Evolutionary conservation across 2,797 vertebrate genomes (phyloP).

Genomic region (Macropodus opercularis): DNA sequence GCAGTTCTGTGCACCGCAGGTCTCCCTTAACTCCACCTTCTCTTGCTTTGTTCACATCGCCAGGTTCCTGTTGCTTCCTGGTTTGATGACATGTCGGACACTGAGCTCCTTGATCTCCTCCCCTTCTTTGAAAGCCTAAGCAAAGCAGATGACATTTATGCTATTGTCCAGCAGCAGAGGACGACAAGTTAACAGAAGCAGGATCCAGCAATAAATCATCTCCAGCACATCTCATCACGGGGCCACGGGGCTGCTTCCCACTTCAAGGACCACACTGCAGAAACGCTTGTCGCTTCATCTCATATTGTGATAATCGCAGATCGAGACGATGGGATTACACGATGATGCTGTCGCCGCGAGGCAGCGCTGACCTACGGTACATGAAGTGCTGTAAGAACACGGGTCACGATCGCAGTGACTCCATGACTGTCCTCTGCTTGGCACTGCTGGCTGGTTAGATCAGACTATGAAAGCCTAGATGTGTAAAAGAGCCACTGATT

Average conservation of each 20-base stretch:
- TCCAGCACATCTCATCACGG: conserved; percentile 63
- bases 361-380: conserved; percentile 51
- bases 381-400: conserved; percentile 62
- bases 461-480: background rate
- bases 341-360: conserved; percentile 50
- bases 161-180: conserved; percentile 90
- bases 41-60: background rate
- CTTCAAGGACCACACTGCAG: conserved; percentile 76
- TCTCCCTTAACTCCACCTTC: no score
- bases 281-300: conserved; percentile 29
- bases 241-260: conserved; percentile 78
- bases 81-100: conserved; percentile 98
- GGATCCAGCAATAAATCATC: conserved; percentile 30
- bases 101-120: conserved; percentile 94
- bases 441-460: no score
- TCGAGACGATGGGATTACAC: conserved; percentile 36
- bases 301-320: conserved; percentile 11
- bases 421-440: no score
- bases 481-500: no score
- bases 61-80: conserved; percentile 95
- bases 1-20: no score
- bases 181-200: conserved; percentile 86
- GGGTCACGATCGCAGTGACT: no score
- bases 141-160: conserved; percentile 91
- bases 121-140: conserved; percentile 98